Evolutionary conservation across 64 coral and sea anemone species (phyloP).

Genomic region (Catalaphyllia jardinei): DNA sequence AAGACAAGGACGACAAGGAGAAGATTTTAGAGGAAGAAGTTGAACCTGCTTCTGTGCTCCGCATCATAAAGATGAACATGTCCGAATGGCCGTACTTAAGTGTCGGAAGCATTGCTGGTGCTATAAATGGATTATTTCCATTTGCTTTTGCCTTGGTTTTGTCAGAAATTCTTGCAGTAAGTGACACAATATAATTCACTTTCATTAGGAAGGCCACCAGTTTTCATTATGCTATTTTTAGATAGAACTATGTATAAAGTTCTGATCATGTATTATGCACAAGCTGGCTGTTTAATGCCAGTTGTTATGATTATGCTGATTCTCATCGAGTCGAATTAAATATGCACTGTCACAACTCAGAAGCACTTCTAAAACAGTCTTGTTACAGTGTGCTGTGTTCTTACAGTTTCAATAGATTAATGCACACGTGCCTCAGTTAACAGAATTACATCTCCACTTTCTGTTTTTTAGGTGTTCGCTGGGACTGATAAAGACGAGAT

Average conservation of each 20-base stretch:
- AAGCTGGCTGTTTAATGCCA: too few species aligned
- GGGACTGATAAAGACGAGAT: background rate
- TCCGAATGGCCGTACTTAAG: constrained; percentile 77
- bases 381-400: background rate
- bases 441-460: too few species aligned
- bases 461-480: constrained; percentile 69
- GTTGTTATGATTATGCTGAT: too few species aligned
- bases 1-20: constrained; percentile 68
- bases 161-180: constrained; percentile 86
- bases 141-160: constrained; percentile 90
- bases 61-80: constrained; percentile 78
- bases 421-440: too few species aligned
- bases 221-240: background rate
- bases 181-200: background rate
- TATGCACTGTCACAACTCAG: too few species aligned
- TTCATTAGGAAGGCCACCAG: background rate
- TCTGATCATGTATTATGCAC: too few species aligned
- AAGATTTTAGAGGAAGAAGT: constrained; percentile 85
- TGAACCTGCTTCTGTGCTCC: constrained; percentile 73
- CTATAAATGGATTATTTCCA: constrained; percentile 80
- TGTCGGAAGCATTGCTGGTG: constrained; percentile 56
- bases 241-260: too few species aligned
- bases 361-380: background rate
- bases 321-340: too few species aligned
- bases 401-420: background rate